Conservation (phyloP, 1,140 invertebrate species). For the Chionoecetes opilio region DNA sequence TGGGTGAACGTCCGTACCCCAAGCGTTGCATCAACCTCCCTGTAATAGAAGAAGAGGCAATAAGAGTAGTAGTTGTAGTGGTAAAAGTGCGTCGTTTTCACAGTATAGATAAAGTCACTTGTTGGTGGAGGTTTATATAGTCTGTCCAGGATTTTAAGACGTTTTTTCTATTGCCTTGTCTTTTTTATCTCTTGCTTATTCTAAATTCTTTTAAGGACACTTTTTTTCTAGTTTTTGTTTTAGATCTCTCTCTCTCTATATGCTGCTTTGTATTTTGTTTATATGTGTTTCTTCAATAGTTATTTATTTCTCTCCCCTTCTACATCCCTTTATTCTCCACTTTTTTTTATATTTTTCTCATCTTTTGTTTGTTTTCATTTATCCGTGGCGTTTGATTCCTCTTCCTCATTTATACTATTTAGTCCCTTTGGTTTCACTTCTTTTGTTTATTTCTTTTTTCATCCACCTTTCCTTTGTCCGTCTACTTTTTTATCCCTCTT, state of each 20-base stretch:
- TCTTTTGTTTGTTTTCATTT: neutral
- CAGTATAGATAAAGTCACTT: too few species aligned
- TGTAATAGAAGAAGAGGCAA: neutral
- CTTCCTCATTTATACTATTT: neutral
- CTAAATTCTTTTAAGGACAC: neutral
- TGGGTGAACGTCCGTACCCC: neutral
- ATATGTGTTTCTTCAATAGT: neutral
- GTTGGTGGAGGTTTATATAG: neutral
- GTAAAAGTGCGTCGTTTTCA: neutral
- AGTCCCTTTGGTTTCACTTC: constrained; percentile 12
- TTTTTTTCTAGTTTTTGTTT: neutral
- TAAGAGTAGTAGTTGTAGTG: neutral
- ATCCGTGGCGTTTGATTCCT: neutral
- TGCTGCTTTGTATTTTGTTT: too few species aligned
- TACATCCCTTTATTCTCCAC: neutral
- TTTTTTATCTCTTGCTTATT: too few species aligned
- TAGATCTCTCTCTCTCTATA: neutral
- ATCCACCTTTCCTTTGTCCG: neutral
- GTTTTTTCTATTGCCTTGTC: neutral
- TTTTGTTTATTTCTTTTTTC: neutral
- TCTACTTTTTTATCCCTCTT: neutral
- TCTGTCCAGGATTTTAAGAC: neutral
- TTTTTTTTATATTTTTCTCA: neutral
- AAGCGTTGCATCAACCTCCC: neutral
- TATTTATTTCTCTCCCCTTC: constrained; percentile 11